These are phyloP conservation scores for Taeniopygia guttata DNA, from an alignment of 2,797 vertebrate genomes.

Conservation along the genomic window DNA sequence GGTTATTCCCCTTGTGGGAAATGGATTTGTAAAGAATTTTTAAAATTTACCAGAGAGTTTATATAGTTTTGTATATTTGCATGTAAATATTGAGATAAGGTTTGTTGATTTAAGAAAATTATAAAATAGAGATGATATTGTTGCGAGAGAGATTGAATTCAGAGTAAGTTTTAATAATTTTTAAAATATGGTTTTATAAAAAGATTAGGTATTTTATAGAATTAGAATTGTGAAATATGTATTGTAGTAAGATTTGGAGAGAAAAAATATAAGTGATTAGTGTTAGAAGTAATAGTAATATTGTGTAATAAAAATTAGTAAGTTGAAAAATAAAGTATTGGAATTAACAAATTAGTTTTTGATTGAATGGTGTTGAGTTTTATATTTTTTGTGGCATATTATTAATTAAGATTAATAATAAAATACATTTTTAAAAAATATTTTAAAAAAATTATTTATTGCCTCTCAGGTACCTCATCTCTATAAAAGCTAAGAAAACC, in stretches of 20 bases:
- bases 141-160: background rate
- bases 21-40: background rate
- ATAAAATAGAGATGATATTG: background rate
- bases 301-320: background rate
- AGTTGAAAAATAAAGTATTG: background rate
- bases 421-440: background rate
- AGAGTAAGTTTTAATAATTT: background rate
- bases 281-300: background rate
- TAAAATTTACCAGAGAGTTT: background rate
- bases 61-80: background rate
- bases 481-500: background rate
- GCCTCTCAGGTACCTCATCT: background rate
- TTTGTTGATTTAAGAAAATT: background rate
- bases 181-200: background rate
- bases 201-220: background rate
- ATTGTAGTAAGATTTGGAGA: background rate
- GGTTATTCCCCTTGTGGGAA: background rate
- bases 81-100: background rate
- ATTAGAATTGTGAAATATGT: background rate
- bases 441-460: background rate
- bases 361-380: background rate
- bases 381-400: background rate
- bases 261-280: background rate
- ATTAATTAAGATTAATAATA: background rate
- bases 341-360: background rate